Percentiles rank a stretch among this genome's conserved stretches.
These are phyloP conservation scores for Darevskia nairensis DNA, from an alignment of 2,797 vertebrate species.

Conservation along the genomic window DNA sequence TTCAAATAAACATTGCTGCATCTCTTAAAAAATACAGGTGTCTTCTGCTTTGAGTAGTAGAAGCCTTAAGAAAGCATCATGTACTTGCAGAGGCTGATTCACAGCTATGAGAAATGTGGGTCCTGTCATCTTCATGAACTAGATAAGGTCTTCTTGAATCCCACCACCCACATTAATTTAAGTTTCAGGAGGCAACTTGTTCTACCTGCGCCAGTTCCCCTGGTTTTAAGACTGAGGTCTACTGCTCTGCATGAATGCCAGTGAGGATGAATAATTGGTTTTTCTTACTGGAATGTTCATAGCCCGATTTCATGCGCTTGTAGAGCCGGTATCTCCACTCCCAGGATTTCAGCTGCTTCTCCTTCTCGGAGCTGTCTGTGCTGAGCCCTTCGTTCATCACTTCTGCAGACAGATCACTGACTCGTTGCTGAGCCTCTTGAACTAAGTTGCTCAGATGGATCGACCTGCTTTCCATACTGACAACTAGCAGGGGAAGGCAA, in stretches of 20 bases:
- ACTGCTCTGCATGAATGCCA: not conserved
- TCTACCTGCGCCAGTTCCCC: not conserved
- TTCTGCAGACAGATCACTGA: conserved; percentile 84
- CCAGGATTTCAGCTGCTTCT: conserved; percentile 91
- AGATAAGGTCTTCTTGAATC: not conserved
- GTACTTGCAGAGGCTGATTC: not conserved
- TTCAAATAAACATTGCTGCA: not conserved
- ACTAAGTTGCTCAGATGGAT: conserved; percentile 85
- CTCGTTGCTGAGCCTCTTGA: conserved; percentile 89
- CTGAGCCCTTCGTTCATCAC: conserved; percentile 83
- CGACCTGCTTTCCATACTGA: conserved; percentile 86
- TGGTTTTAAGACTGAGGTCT: not conserved
- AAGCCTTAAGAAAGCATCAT: not conserved
- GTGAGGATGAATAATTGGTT: not conserved
- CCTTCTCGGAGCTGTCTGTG: conserved; percentile 86
- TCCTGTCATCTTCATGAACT: not conserved
- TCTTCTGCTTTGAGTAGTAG: not conserved
- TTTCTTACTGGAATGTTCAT: conserved; percentile 92
- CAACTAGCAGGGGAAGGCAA: conserved; percentile 78
- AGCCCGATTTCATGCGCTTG: conserved; percentile 90
- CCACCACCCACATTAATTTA: not conserved
- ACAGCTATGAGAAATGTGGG: not conserved
- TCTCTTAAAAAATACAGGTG: not conserved
- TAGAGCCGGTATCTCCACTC: conserved; percentile 93
- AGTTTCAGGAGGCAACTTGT: not conserved